phyloP scores from a whole-genome alignment of 2,888 invertebrate genomes.

The Abscondita cerata region DNA sequence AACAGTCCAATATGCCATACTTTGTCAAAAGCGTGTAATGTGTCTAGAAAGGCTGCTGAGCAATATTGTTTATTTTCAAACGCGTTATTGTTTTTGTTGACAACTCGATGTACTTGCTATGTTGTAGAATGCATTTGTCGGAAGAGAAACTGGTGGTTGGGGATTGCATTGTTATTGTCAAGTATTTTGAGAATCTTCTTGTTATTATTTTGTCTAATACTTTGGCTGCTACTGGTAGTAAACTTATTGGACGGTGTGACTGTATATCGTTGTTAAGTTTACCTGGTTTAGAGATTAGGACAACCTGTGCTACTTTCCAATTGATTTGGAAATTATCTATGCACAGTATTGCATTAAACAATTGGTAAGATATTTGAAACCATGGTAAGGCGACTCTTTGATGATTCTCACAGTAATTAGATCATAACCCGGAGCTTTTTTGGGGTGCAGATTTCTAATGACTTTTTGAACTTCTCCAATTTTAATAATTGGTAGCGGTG shows the following conservation, averaged over 20 bases:
- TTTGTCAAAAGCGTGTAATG: not conserved
- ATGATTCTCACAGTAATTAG: not conserved
- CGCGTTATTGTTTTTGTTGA: not conserved
- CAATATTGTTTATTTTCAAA: constrained; percentile 8
- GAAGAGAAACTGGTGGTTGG: not conserved
- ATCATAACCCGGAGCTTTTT: too few species aligned
- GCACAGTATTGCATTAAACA: not conserved
- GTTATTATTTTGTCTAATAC: not conserved
- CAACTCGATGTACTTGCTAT: not conserved
- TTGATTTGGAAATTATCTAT: not conserved
- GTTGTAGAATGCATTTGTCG: not conserved
- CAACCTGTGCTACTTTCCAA: not conserved
- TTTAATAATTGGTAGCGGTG: too few species aligned
- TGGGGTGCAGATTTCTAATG: too few species aligned
- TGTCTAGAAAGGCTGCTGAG: not conserved
- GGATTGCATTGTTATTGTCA: not conserved
- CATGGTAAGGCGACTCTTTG: not conserved
- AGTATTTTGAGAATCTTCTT: not conserved
- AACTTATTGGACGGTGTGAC: not conserved
- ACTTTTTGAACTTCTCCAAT: too few species aligned
- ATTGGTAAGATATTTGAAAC: not conserved
- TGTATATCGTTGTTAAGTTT: not conserved
- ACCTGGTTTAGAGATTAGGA: not conserved
- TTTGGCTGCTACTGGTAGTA: not conserved
- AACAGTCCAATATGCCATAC: not conserved